Base-by-base conservation (phyloP, 2,797 vertebrate species). In the Melanogrammus aeglefinus region DNA sequence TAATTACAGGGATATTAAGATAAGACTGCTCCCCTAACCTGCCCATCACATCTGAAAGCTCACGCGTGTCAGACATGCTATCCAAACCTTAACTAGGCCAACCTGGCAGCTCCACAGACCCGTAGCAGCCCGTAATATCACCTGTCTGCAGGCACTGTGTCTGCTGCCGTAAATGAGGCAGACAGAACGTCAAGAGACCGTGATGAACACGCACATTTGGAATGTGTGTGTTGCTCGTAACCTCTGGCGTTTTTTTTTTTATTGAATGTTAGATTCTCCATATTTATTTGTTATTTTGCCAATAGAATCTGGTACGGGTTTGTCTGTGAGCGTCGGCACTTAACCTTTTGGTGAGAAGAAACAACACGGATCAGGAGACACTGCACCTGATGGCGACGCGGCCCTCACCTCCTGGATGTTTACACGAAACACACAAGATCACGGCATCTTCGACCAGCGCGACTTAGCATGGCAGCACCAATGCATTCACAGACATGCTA, bases 61-160 rank as follows among this genome's bases (percentile, higher is more conserved):
- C 76, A 70, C 63, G 84, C 75, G 57, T 84, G 44, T 24, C 9
- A 77, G 75, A 84, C 35, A n/a, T 27, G 66, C 78, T 79, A 79
- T 82, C 72, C 79, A 85, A 63, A 75, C 18, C 78, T 69, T 80
- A 90, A 86, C 74, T 89, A 89, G 88, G 88, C 81, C 87, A 89
- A 74, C 73, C 63, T 24, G 77, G 80, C 83, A 84, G 47, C 84
- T 84, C 76, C 75, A 70, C 3, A 83, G 57, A 75, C 38, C 78
- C 77, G 75, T 72, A 66, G 79, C 44, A 77, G 79, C 82, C 82
- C 69, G 47, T 85, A 86, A 86, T 85, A 87, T 88, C 86, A 78
- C 72, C 83, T 79, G 82, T 89, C 82, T 88, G 86, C 81, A 82
- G 76, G 79, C 69, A 35, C 80, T 82, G 81, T 80, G 78, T 78